A percentile compares a stretch with the other conserved stretches of the same genome.
These are phyloP conservation scores for Dyspetes luteomarginatus DNA, from an alignment of 2,888 invertebrate species.

Conservation along the genomic window DNA sequence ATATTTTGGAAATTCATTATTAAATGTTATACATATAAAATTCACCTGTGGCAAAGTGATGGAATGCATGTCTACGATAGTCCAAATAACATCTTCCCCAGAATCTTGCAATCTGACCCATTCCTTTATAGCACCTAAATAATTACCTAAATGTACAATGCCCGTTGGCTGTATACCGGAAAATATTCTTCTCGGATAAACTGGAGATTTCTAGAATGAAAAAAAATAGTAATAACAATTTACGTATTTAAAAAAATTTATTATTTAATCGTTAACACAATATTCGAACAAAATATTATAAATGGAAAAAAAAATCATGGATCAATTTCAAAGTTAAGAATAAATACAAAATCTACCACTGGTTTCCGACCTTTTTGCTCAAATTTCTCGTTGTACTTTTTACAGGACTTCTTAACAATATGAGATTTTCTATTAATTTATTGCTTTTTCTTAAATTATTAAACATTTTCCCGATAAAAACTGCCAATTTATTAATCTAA, in stretches of 20 bases:
- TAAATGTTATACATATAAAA: no score
- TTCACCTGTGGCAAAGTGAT: slow-evolving; percentile 92
- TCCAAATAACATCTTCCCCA: slow-evolving; percentile 89
- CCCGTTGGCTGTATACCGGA: slow-evolving; percentile 99
- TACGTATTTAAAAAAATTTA: background rate
- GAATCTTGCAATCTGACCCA: slow-evolving; percentile 92
- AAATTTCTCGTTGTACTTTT: slow-evolving; percentile 7
- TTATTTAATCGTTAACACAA: background rate
- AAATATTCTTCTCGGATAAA: slow-evolving; percentile 88
- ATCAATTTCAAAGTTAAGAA: slow-evolving; percentile 15
- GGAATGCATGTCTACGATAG: slow-evolving; percentile 97
- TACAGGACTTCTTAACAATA: slow-evolving; percentile 1
- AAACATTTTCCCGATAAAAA: slow-evolving; percentile 31
- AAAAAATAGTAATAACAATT: background rate
- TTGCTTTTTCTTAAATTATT: slow-evolving; percentile 31
- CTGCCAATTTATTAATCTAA: background rate
- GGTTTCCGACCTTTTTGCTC: slow-evolving; percentile 14
- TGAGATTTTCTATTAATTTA: slow-evolving; percentile 12
- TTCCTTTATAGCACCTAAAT: slow-evolving; percentile 95
- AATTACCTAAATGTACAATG: slow-evolving; percentile 97
- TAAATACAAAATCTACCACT: no score
- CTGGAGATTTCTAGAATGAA: slow-evolving; percentile 17
- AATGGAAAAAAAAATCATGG: background rate
- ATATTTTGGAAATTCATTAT: no score
- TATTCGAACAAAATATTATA: background rate